Conservation (phyloP, 1,140 invertebrate species). For the Nylanderia fulva region DNA sequence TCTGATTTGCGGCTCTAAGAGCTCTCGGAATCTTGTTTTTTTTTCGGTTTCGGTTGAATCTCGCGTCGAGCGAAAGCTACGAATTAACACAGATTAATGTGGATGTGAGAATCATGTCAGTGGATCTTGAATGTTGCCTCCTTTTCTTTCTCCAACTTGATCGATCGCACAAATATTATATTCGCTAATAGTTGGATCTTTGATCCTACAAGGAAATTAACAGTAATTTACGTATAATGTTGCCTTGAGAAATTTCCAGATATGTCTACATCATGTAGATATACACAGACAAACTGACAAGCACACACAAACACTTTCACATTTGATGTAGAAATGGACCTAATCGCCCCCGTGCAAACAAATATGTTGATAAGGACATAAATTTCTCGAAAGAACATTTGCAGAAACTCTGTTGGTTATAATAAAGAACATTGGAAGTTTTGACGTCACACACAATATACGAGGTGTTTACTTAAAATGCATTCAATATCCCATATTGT, state of each 20-base stretch:
- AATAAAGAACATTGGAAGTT: not conserved
- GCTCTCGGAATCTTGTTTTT: too few relatives aligned
- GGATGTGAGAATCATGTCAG: too few relatives aligned
- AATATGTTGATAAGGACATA: not conserved
- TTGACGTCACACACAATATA: not conserved
- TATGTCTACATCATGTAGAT: too few relatives aligned
- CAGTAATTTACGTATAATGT: not conserved
- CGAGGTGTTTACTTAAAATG: not conserved
- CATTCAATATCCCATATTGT: not conserved
- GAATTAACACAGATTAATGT: too few relatives aligned
- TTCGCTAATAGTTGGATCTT: not conserved
- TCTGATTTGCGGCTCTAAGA: too few relatives aligned
- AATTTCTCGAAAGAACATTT: not conserved
- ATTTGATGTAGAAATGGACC: not conserved
- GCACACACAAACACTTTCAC: not conserved
- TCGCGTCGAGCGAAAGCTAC: too few relatives aligned
- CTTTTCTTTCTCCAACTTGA: too few relatives aligned
- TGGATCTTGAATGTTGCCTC: too few relatives aligned
- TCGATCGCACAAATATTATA: too few relatives aligned
- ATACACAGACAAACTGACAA: too few relatives aligned
- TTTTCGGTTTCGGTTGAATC: too few relatives aligned
- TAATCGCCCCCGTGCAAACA: not conserved
- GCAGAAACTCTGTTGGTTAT: not conserved
- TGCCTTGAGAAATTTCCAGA: too few relatives aligned
- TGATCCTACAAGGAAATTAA: not conserved